Percentiles rank a stretch among this genome's conserved stretches.
phyloP scores from a whole-genome alignment of 2,797 vertebrate genomes.

The Thripadectes ignobilis region DNA sequence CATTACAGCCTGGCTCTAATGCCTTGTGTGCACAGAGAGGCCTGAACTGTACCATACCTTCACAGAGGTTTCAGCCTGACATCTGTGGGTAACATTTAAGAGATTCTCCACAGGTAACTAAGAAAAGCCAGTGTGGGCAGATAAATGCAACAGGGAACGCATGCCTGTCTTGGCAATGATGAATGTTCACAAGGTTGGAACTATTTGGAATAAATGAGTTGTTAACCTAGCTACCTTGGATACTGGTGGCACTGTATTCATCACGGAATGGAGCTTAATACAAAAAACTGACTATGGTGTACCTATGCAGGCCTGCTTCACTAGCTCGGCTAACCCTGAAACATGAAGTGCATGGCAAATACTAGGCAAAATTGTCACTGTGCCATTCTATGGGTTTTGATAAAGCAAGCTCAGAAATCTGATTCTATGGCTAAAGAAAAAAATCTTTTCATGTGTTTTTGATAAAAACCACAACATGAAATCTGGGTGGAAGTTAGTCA shows the following conservation, averaged over 20 bases:
- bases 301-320: background rate
- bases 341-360: background rate
- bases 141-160: background rate
- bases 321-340: background rate
- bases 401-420: background rate
- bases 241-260: background rate
- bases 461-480: slow-evolving; percentile 27
- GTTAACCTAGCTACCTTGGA: background rate
- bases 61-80: background rate
- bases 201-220: background rate
- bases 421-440: background rate
- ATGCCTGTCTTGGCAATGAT: background rate
- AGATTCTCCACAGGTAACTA: background rate
- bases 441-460: slow-evolving; percentile 14
- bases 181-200: background rate
- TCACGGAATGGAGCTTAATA: background rate
- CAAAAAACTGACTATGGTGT: background rate
- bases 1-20: background rate
- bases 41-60: background rate
- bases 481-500: slow-evolving; percentile 56
- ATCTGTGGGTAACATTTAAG: background rate
- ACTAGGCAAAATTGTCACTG: background rate
- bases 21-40: background rate
- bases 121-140: background rate
- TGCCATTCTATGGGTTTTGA: background rate